Base-by-base conservation (phyloP, 2,113 vertebrate species). In the Nannobrachium achirus region DNA sequence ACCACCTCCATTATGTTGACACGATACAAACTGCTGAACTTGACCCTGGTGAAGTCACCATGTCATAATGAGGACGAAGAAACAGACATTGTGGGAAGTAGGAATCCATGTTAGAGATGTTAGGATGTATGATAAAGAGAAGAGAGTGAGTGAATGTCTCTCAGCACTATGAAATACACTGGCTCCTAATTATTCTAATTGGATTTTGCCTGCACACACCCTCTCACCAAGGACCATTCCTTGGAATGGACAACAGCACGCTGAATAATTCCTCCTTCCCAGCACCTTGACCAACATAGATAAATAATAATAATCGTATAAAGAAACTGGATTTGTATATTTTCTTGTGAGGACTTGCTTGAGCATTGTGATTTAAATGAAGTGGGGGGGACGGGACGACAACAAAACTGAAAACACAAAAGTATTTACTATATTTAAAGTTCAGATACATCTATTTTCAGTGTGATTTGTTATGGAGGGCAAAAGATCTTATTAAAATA, bases 341-440 rank as follows among this genome's bases (percentile, higher is more conserved):
- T 85, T 84, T 88, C 80, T 51, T 71, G 68, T 73, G 60, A 70
- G 60, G 51, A 80, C 46, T 69, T 83, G 78, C 75, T 71, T 77
- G 42, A 75, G 16, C 84, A 63, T 81, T 75, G 76, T 76, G 69
- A 69, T 62, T 70, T 86, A 73, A 66, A 74, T 76, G 11, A 83
- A 79, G 55, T 78, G 25, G 62, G 25, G 1, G 25, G 25, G 25
- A 5, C 0, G 25, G 25, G 25, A 53, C 76, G 7, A 49, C 48
- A 48, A 56, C 40, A 39, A 10, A 70, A 25, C 62, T 62, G 16
- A 60, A 71, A 72, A 66, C 57, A 44, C 38, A 67, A 76, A 33
- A 75, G 41, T 78, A 83, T 84, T 77, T 75, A 82, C 84, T 73
- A 81, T 85, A 85, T 88, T 85, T 86, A 79, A 85, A 76, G 59